phyloP scores from a whole-genome alignment of 35 echinoderm and acorn worm species.

The Heliocidaris tuberculata region DNA sequence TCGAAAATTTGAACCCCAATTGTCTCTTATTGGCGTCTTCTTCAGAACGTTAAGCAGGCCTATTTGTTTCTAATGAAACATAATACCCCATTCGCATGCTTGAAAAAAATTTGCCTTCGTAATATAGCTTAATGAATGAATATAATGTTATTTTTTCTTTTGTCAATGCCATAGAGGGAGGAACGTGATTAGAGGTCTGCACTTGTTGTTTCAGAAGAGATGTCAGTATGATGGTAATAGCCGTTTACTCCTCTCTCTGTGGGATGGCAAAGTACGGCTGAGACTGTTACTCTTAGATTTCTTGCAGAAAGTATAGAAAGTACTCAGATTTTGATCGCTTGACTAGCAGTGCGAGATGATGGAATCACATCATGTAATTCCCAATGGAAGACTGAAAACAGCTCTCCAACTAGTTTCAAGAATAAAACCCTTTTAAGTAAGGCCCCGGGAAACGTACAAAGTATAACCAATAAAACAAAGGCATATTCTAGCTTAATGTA shows the following conservation, averaged over 20 bases:
- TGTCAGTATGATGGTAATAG: background rate
- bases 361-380: constrained; percentile 10
- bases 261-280: background rate
- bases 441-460: background rate
- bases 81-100: too few species aligned
- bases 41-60: too few species aligned
- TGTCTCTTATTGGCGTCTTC: too few species aligned
- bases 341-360: constrained; percentile 1
- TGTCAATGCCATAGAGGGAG: background rate
- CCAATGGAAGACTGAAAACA: background rate
- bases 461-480: background rate
- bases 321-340: constrained; percentile 2
- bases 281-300: background rate
- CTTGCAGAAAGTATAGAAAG: background rate
- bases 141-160: background rate
- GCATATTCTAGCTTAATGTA: background rate
- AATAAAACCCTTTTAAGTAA: background rate
- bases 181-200: background rate
- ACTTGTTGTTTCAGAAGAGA: background rate
- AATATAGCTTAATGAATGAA: background rate
- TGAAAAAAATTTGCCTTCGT: background rate
- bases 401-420: background rate
- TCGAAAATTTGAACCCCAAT: too few species aligned
- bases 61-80: too few species aligned
- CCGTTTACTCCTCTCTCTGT: background rate